These are phyloP conservation scores for Pteronura brasiliensis DNA, from an alignment of 2,113 vertebrate genomes.

Conservation along the genomic window DNA sequence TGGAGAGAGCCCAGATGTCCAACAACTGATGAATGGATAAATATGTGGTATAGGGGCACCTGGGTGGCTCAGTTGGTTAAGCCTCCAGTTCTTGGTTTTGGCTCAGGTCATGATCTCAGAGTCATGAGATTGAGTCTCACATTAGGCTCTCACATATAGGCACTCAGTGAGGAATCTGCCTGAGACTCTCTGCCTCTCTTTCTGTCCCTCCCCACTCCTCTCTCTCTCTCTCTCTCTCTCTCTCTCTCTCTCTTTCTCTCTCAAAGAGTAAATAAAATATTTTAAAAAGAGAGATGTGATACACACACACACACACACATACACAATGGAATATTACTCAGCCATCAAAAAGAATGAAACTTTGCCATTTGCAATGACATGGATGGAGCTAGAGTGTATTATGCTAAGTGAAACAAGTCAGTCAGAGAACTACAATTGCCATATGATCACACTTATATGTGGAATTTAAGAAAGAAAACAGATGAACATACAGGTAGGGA, in stretches of 20 bases:
- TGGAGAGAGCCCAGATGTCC: neutral
- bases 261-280: too few species aligned
- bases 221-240: too few species aligned
- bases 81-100: too few species aligned
- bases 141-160: too few species aligned
- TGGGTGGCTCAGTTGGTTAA: too few species aligned
- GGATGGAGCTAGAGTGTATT: neutral
- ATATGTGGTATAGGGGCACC: neutral
- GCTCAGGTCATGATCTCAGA: too few species aligned
- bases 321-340: neutral
- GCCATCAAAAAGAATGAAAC: neutral
- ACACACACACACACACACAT: neutral
- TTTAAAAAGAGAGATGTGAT: neutral
- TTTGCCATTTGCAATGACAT: neutral
- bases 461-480: neutral
- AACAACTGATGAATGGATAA: neutral
- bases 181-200: too few species aligned
- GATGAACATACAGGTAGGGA: neutral
- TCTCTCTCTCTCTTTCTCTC: too few species aligned
- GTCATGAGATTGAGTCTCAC: too few species aligned
- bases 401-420: neutral
- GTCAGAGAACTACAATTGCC: neutral
- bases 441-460: neutral
- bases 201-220: too few species aligned
- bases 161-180: too few species aligned